phyloP scores from a whole-genome alignment of 2,888 invertebrate species.

The Machimus rusticus region DNA sequence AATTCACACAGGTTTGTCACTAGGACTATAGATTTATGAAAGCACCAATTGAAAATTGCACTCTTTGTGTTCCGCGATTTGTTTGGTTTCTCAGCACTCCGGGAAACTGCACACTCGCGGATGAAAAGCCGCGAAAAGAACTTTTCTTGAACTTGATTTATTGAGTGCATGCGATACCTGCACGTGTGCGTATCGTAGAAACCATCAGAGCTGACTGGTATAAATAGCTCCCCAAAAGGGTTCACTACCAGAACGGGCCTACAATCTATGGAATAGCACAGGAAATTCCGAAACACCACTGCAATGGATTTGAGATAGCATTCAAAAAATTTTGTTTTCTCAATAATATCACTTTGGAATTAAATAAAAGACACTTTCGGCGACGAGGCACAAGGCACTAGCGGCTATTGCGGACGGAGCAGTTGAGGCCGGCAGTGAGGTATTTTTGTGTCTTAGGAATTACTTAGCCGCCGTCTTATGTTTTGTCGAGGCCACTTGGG shows the following conservation, averaged over 20 bases:
- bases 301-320: neutral
- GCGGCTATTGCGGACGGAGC: constrained; percentile 15
- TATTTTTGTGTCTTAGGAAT: constrained; percentile 23
- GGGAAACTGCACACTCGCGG: neutral
- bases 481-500: constrained; percentile 8
- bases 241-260: neutral
- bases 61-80: neutral
- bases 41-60: neutral
- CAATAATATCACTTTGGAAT: constrained; percentile 4
- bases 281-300: constrained; percentile 1
- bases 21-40: neutral
- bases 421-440: constrained; percentile 6
- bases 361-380: neutral
- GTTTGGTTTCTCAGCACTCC: neutral
- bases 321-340: neutral
- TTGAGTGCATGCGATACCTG: neutral
- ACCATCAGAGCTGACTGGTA: neutral
- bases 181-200: constrained; percentile 8
- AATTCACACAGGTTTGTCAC: constrained; percentile 22
- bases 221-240: constrained; percentile 27
- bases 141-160: neutral
- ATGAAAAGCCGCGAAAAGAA: neutral
- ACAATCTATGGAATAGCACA: neutral
- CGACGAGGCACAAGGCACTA: neutral
- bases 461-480: neutral